Evolutionary conservation across 2,113 vertebrate species (phyloP).

Genomic region (Heptranchias perlo): DNA sequence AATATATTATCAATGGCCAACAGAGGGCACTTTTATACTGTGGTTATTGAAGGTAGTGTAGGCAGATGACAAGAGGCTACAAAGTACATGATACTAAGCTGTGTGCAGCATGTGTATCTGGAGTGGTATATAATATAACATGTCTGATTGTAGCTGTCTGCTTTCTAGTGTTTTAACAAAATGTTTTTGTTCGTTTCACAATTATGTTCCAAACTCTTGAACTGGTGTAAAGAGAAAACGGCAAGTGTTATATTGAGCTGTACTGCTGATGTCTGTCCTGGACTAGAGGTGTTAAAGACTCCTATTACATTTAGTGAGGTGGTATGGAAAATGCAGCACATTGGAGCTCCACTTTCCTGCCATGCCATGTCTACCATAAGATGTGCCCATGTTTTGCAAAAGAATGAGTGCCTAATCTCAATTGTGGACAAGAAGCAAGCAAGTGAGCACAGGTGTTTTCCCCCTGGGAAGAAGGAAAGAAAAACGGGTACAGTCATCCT

Average conservation of each 20-base stretch:
- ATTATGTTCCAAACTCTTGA: background rate
- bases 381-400: background rate
- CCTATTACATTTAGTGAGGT: background rate
- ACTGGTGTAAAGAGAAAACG: background rate
- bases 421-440: background rate
- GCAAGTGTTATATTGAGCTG: background rate
- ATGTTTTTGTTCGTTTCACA: background rate
- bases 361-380: background rate
- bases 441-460: background rate
- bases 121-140: background rate
- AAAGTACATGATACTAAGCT: background rate
- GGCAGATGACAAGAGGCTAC: background rate
- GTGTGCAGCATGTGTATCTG: background rate
- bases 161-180: background rate
- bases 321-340: background rate
- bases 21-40: conserved; percentile 12
- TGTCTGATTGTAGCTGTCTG: background rate
- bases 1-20: background rate
- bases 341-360: background rate
- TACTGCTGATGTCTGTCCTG: background rate
- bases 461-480: background rate
- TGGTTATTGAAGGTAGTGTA: background rate
- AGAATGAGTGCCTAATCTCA: background rate
- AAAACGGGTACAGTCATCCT: background rate
- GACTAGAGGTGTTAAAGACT: background rate